A percentile compares a stretch with the other conserved stretches of the same genome.
These are phyloP conservation scores for Hippocampus comes DNA, from an alignment of 2,113 vertebrate genomes.

Conservation along the genomic window DNA sequence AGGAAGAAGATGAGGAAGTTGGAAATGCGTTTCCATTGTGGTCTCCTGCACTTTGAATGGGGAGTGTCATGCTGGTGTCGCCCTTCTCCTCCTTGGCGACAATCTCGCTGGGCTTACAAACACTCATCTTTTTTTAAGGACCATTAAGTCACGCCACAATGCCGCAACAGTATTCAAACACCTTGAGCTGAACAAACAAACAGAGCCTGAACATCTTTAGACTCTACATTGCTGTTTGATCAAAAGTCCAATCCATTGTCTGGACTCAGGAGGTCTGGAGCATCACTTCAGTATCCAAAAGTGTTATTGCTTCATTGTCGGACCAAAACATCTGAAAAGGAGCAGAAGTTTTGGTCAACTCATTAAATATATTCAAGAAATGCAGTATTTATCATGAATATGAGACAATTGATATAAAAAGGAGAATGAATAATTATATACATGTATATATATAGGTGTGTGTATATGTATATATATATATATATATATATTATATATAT, in stretches of 20 bases:
- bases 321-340: constrained; percentile 28
- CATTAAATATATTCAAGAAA: no score
- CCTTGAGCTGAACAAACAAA: neutral
- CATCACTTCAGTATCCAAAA: constrained; percentile 1
- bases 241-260: constrained; percentile 11
- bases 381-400: no score
- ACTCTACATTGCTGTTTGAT: neutral
- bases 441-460: no score
- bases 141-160: neutral
- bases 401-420: no score
- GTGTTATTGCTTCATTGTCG: neutral
- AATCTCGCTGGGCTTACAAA: constrained; percentile 13
- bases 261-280: neutral
- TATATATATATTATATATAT: no score
- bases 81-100: constrained; percentile 3
- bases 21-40: constrained; percentile 55
- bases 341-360: no score
- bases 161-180: neutral
- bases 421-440: no score
- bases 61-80: constrained; percentile 43
- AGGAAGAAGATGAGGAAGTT: constrained; percentile 45
- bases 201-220: neutral
- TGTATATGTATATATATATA: no score
- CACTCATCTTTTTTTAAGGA: constrained; percentile 42
- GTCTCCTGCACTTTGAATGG: constrained; percentile 40